These are phyloP conservation scores for Scophthalmus maximus DNA, from an alignment of 2,113 vertebrate species.

Conservation along the genomic window DNA sequence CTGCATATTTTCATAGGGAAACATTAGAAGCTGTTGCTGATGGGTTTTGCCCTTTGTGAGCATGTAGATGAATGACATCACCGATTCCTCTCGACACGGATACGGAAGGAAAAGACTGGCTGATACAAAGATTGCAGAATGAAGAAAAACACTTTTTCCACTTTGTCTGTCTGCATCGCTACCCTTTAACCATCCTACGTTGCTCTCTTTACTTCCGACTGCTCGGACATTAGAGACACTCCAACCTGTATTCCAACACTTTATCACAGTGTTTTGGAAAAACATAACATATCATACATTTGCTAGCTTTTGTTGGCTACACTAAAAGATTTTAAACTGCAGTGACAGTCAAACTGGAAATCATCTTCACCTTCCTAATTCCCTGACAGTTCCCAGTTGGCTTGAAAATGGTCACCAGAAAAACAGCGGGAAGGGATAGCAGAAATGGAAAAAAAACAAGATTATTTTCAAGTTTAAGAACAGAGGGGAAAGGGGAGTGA, in stretches of 20 bases:
- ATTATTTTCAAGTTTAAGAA: constrained; percentile 2
- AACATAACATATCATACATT: neutral
- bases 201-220: neutral
- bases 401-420: neutral
- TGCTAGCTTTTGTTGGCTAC: neutral
- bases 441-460: neutral
- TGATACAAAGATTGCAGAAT: constrained; percentile 52
- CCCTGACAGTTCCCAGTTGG: neutral
- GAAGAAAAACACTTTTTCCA: constrained; percentile 28
- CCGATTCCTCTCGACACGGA: constrained; percentile 69
- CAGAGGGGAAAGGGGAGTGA: neutral
- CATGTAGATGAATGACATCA: constrained; percentile 64
- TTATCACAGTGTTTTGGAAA: no score
- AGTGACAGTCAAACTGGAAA: no score
- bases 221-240: constrained; percentile 15
- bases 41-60: constrained; percentile 59
- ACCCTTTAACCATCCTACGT: constrained; percentile 5
- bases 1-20: constrained; percentile 76
- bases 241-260: constrained; percentile 32
- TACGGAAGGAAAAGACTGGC: constrained; percentile 49
- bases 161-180: constrained; percentile 20
- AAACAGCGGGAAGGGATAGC: neutral
- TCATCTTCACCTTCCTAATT: constrained; percentile 2
- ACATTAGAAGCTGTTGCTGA: constrained; percentile 69
- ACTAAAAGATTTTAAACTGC: constrained; percentile 11